Percentiles rank a stretch among this genome's conserved stretches.
These are phyloP conservation scores for Scelioninae gen. 1 DNA, from an alignment of 2,888 invertebrate species.

Conservation along the genomic window DNA sequence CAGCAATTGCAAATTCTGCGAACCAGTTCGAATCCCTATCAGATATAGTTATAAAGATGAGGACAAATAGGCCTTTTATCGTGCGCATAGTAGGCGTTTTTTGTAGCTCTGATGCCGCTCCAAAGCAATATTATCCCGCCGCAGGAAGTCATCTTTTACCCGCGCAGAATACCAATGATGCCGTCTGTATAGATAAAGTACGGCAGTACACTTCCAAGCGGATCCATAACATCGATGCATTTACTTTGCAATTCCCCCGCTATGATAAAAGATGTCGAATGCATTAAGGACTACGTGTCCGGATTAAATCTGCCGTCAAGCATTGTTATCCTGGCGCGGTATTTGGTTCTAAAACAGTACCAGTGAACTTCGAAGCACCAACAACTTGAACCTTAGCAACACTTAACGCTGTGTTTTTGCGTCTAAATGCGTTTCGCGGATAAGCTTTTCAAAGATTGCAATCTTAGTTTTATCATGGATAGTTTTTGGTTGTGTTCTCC, in stretches of 20 bases:
- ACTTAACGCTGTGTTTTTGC: conserved; percentile 38
- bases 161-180: conserved; percentile 71
- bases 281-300: conserved; percentile 56
- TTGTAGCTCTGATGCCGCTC: conserved; percentile 60
- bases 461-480: conserved; percentile 75
- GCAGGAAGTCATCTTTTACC: conserved; percentile 72
- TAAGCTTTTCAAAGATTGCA: conserved; percentile 71
- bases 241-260: conserved; percentile 61
- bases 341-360: conserved; percentile 28
- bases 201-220: conserved; percentile 60
- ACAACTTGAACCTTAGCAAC: neutral
- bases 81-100: conserved; percentile 64
- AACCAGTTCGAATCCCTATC: conserved; percentile 46
- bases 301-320: conserved; percentile 34
- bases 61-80: conserved; percentile 70
- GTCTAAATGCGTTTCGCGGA: conserved; percentile 18
- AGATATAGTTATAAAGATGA: conserved; percentile 65
- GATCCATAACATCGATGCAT: conserved; percentile 66
- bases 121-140: conserved; percentile 70
- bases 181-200: conserved; percentile 64
- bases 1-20: conserved; percentile 44
- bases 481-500: conserved; percentile 25
- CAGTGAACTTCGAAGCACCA: neutral
- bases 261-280: conserved; percentile 63
- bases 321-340: conserved; percentile 29